Conservation (phyloP, 2,113 vertebrate species). For the Hepsetus odoe region DNA sequence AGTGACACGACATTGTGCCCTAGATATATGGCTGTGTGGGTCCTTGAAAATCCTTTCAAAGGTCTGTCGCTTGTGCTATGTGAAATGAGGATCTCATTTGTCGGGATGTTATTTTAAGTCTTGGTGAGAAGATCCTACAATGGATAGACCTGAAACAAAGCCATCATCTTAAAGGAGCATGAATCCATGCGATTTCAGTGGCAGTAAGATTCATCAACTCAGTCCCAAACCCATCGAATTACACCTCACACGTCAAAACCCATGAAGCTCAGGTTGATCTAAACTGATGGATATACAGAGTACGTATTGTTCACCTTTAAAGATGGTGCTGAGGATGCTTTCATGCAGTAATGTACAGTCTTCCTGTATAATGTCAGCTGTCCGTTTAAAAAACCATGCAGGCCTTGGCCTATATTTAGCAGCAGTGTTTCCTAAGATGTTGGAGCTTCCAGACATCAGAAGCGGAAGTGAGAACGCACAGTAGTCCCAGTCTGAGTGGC, state of each 20-base stretch:
- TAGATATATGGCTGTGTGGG: slow-evolving; percentile 10
- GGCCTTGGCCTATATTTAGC: slow-evolving; percentile 55
- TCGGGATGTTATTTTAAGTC: not conserved
- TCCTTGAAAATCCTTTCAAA: not conserved
- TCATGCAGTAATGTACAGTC: not conserved
- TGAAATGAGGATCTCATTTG: not conserved
- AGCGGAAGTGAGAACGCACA: slow-evolving; percentile 14
- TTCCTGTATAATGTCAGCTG: slow-evolving; percentile 9
- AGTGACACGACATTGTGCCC: not conserved
- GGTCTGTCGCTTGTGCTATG: not conserved
- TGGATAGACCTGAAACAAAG: not conserved
- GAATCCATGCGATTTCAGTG: no score
- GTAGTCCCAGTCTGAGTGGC: slow-evolving; percentile 34
- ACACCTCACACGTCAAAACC: not conserved
- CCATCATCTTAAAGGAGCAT: no score
- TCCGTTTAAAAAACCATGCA: slow-evolving; percentile 33
- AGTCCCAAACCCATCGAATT: not conserved
- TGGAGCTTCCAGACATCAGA: slow-evolving; percentile 34
- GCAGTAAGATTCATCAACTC: no score
- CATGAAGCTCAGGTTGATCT: not conserved
- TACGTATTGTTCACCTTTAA: no score
- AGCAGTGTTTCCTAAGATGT: slow-evolving; percentile 32
- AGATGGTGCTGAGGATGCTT: not conserved
- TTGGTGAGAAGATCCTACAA: not conserved
- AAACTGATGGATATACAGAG: not conserved